Percentiles rank a stretch among this genome's conserved stretches.
These are phyloP conservation scores for Chitala chitala DNA, from an alignment of 2,113 vertebrate species.

Conservation along the genomic window DNA sequence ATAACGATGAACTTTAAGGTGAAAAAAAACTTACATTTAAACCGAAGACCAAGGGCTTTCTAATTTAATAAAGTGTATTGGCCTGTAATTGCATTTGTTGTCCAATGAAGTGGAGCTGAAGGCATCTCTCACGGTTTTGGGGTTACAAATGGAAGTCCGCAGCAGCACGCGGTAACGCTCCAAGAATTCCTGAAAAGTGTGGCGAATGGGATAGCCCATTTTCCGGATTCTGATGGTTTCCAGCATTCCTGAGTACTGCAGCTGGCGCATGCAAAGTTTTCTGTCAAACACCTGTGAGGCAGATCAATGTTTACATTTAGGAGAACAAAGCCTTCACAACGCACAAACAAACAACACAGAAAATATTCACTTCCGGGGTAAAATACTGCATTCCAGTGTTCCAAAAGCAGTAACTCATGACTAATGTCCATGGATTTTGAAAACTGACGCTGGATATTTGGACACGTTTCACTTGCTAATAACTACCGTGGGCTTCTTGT, in stretches of 20 bases:
- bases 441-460: no score
- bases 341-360: background rate
- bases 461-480: background rate
- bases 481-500: constrained; percentile 88
- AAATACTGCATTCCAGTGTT: no score
- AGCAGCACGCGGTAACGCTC: constrained; percentile 58
- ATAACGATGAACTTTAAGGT: background rate
- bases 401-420: background rate
- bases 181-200: constrained; percentile 65
- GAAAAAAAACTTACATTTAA: background rate
- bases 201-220: constrained; percentile 68
- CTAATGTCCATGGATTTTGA: background rate
- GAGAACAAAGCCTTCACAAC: background rate
- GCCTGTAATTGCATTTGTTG: background rate
- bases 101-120: background rate
- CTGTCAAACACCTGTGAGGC: constrained; percentile 63
- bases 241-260: constrained; percentile 74
- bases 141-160: constrained; percentile 19
- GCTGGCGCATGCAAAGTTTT: constrained; percentile 65
- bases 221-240: constrained; percentile 72
- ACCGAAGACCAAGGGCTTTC: background rate
- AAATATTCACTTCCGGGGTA: no score
- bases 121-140: constrained; percentile 13
- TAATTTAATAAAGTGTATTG: no score
- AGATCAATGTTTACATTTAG: background rate